phyloP scores from a whole-genome alignment of 1,140 invertebrate genomes.

The Aethina tumida region DNA sequence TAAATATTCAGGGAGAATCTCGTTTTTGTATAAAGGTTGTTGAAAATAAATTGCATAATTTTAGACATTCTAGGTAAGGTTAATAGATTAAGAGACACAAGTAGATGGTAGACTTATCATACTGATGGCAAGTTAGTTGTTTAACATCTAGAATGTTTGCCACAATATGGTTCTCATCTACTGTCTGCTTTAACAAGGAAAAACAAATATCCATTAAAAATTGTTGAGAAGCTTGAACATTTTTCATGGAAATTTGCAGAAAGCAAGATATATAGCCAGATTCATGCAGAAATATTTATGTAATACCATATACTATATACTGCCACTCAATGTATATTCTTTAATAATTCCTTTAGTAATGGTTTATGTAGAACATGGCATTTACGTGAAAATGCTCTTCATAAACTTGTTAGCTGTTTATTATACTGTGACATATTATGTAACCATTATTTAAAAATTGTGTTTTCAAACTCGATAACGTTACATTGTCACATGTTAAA shows the following conservation, averaged over 20 bases:
- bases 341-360: neutral
- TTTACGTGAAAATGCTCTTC: conserved; percentile 1
- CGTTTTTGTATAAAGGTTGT: conserved; percentile 6
- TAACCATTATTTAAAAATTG: conserved; percentile 11
- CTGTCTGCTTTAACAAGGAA: no score
- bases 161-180: no score
- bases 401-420: neutral
- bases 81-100: conserved; percentile 2
- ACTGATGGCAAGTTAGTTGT: no score
- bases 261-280: no score
- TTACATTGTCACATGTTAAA: conserved; percentile 30
- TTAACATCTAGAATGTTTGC: no score
- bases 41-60: neutral
- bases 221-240: no score
- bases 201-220: no score
- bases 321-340: neutral
- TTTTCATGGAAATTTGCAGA: no score
- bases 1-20: conserved; percentile 12
- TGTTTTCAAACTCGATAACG: conserved; percentile 23
- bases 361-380: conserved; percentile 8
- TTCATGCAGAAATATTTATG: no score
- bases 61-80: conserved; percentile 20
- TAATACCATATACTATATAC: no score
- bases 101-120: neutral
- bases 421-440: conserved; percentile 15